Evolutionary conservation across 1,140 invertebrate species (phyloP), one percentile per base, ranked within the genome.

Genomic region (Hyphantria cunea): DNA sequence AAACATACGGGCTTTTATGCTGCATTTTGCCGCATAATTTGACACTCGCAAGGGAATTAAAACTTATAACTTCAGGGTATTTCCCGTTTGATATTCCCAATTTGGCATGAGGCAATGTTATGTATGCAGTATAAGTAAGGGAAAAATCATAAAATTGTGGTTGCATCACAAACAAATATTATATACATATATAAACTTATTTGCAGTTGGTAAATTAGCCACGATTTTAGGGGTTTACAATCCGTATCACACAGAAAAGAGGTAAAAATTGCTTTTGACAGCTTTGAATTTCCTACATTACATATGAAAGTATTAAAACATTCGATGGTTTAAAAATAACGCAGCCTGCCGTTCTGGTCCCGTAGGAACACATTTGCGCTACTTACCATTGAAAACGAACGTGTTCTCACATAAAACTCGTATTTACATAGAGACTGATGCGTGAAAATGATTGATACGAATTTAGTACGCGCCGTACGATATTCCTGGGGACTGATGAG

Each of bases 391-490:
- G 45, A 39, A 48, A 33, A 11, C 32, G 32, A 9, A 13, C 44
- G 45, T 49, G 55, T 48, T 33, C 33, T 33, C 32, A 32, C 55
- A 58, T 58, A 58, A 58, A 58, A 58, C 55, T 58, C 55, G 45
- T 58, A 58, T 58, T 58, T 58, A 58, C 55, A 58, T 58, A 58
- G 55, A 45, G 39, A 58, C 45, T 42, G 55, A 58, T 58, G 55
- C 55, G 55, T 58, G 55, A 49, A 45, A 58, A 58, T 58, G 55
- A 58, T 58, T 58, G 55, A 58, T 58, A 58, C 45, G 55, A 49
- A 49, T 58, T 58, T 58, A 58, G 55, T 49, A 58, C 55, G 45
- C 55, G 55, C 14, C 13, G 17, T 48, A 58, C 55, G 32, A 45
- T 49, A 58, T 39, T 58, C 55, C 55, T 58, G 48, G 34, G 13